These are phyloP conservation scores for Ariolimax columbianus DNA, from an alignment of 2,888 invertebrate species.

Conservation along the genomic window DNA sequence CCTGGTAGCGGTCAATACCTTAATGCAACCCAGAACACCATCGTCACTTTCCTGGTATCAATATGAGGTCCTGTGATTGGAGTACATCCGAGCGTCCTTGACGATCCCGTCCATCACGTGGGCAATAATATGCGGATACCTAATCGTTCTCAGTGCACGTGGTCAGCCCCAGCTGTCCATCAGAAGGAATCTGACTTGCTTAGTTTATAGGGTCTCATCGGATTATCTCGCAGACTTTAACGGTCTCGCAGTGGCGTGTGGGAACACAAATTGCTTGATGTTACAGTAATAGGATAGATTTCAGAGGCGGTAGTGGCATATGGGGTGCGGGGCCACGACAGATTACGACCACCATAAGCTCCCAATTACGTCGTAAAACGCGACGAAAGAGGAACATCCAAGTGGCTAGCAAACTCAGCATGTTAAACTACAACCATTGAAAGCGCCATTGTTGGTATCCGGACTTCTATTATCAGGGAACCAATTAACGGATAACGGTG, in stretches of 20 bases:
- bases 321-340: no score
- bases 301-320: no score
- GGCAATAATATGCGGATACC: neutral
- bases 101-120: neutral
- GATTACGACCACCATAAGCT: no score
- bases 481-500: no score
- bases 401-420: no score
- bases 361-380: no score
- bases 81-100: neutral
- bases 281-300: no score
- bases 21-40: neutral
- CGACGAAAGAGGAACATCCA: no score
- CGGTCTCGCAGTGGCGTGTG: neutral
- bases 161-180: neutral
- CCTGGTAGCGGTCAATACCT: neutral
- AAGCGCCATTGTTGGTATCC: no score
- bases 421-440: no score
- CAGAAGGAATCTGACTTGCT: neutral
- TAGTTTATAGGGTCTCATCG: neutral
- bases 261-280: neutral
- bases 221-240: neutral
- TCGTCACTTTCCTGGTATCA: neutral
- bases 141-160: neutral
- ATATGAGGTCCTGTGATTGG: neutral
- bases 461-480: no score